Percentiles rank a stretch among this genome's conserved stretches.
Evolutionary conservation across 2,888 invertebrate species (phyloP).

Genomic region (Spodoptera exigua): DNA sequence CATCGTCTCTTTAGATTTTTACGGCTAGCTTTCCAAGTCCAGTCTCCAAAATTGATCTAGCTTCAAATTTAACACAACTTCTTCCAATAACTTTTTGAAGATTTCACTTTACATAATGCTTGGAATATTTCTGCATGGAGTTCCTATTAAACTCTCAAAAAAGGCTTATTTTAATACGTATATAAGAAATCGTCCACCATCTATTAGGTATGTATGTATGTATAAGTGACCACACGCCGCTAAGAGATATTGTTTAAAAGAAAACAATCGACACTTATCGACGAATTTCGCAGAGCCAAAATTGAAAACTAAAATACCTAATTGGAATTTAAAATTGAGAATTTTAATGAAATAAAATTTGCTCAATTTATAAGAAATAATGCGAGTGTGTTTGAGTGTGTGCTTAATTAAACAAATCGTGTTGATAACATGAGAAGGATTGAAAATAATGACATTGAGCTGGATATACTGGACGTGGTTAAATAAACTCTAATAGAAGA

Average conservation of each 20-base stretch:
- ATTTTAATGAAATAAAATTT: constrained; percentile 52
- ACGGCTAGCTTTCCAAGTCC: no score
- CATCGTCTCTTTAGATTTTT: background rate
- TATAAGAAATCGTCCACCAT: constrained; percentile 50
- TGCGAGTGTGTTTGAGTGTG: constrained; percentile 51
- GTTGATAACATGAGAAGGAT: constrained; percentile 15
- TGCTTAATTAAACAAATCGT: constrained; percentile 46
- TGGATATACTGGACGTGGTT: background rate
- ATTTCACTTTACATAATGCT: constrained; percentile 42
- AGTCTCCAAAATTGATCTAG: constrained; percentile 19
- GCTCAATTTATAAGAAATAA: constrained; percentile 54
- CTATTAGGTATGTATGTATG: no score
- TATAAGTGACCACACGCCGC: constrained; percentile 26
- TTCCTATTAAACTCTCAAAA: constrained; percentile 37
- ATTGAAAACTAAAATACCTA: constrained; percentile 48
- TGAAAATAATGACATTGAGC: constrained; percentile 2
- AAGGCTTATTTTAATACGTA: constrained; percentile 52
- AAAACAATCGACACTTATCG: background rate
- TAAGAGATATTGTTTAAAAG: constrained; percentile 6
- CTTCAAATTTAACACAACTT: background rate
- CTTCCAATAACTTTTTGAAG: constrained; percentile 26
- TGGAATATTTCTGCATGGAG: constrained; percentile 40
- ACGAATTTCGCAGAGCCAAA: constrained; percentile 55
- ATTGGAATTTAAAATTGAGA: constrained; percentile 55
- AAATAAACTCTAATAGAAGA: constrained; percentile 3